phyloP scores from a whole-genome alignment of 2,888 invertebrate species.

The Lapara coniferarum region DNA sequence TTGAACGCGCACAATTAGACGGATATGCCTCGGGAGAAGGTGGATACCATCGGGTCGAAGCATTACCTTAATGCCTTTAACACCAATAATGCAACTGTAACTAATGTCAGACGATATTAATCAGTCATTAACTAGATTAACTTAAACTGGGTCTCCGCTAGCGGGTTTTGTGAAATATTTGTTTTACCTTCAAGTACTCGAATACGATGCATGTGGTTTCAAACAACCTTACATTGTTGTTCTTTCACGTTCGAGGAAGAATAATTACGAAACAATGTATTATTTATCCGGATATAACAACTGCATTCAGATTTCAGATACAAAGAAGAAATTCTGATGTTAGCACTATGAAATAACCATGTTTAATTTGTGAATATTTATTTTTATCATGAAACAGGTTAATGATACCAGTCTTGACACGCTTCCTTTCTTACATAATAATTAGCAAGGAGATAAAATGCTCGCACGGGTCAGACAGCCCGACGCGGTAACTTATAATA shows the following conservation, averaged over 20 bases:
- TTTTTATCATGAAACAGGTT: neutral
- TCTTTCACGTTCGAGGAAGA: neutral
- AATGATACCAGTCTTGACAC: constrained; percentile 2
- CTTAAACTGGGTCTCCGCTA: neutral
- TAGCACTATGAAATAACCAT: neutral
- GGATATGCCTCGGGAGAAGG: constrained; percentile 46
- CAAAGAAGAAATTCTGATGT: neutral
- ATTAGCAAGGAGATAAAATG: neutral
- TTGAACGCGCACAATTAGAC: constrained; percentile 58
- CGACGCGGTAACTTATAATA: neutral
- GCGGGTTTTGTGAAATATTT: constrained; percentile 1
- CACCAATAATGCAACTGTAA: constrained; percentile 14
- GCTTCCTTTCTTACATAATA: constrained; percentile 9
- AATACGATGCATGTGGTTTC: neutral
- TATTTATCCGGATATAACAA: neutral
- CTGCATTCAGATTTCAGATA: neutral
- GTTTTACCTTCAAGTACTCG: neutral
- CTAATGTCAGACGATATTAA: constrained; percentile 15
- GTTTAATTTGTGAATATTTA: constrained; percentile 4
- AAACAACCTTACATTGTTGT: neutral
- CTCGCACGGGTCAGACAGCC: no score
- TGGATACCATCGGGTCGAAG: constrained; percentile 29
- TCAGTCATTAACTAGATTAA: constrained; percentile 14
- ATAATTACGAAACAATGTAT: neutral
- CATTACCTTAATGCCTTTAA: constrained; percentile 14